Evolutionary conservation across 2,113 vertebrate genomes (phyloP).

Genomic region (Suncus etruscus): DNA sequence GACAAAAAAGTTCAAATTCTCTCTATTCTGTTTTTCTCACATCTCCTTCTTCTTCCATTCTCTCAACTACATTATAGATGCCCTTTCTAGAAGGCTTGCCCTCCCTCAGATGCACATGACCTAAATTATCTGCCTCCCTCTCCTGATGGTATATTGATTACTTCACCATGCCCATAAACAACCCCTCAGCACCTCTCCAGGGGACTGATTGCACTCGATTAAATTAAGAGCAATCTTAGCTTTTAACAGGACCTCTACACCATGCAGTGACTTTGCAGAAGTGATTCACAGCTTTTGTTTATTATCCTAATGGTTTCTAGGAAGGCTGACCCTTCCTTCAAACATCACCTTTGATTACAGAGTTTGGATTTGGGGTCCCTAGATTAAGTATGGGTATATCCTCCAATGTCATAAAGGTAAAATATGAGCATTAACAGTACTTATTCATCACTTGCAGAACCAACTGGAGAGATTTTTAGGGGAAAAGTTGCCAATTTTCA

Average conservation of each 20-base stretch:
- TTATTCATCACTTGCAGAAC: not conserved
- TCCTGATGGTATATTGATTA: conserved; percentile 81
- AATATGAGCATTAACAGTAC: not conserved
- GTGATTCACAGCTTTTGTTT: conserved; percentile 85
- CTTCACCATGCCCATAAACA: conserved; percentile 74
- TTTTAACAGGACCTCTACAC: conserved; percentile 82
- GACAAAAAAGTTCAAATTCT: conserved; percentile 42
- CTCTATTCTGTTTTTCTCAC: not conserved
- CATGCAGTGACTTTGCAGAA: conserved; percentile 76
- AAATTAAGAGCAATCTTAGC: conserved; percentile 85
- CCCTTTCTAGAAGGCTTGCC: not conserved
- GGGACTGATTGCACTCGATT: conserved; percentile 78
- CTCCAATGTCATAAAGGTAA: not conserved
- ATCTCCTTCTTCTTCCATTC: not conserved
- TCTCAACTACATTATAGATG: not conserved
- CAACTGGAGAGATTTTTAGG: not conserved
- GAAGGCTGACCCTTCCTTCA: conserved; percentile 64
- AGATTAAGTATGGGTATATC: conserved; percentile 12
- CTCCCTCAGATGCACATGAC: conserved; percentile 22
- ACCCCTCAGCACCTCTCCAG: conserved; percentile 69
- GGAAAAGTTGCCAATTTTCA: not conserved
- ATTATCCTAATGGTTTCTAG: conserved; percentile 75
- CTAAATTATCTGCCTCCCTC: conserved; percentile 71
- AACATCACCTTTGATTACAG: conserved; percentile 30
- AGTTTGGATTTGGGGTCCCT: conserved; percentile 56